These are phyloP conservation scores for Crotalus horridus DNA, from an alignment of 2,113 vertebrate genomes.

Conservation along the genomic window DNA sequence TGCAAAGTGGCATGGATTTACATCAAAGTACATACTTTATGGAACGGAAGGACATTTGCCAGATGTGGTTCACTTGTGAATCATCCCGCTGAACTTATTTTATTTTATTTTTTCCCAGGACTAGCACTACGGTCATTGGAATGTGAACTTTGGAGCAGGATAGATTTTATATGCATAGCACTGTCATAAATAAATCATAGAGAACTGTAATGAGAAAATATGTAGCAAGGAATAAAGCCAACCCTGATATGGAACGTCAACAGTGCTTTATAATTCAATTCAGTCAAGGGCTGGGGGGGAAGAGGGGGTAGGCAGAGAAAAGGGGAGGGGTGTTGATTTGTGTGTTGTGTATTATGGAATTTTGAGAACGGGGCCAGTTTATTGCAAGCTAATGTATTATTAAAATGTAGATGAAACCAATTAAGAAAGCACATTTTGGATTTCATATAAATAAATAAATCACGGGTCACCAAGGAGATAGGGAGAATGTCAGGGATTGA, in stretches of 20 bases:
- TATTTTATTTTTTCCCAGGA: constrained; percentile 22
- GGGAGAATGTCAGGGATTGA: neutral
- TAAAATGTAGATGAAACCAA: constrained; percentile 41
- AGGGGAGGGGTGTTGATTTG: constrained; percentile 32
- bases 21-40: constrained; percentile 33
- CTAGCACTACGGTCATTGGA: constrained; percentile 56
- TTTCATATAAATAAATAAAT: constrained; percentile 42
- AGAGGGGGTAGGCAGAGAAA: constrained; percentile 45
- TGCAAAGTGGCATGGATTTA: constrained; percentile 15
- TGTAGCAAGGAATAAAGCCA: constrained; percentile 64
- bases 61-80: constrained; percentile 57
- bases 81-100: constrained; percentile 49
- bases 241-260: constrained; percentile 45
- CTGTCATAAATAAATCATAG: constrained; percentile 71
- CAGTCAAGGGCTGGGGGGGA: constrained; percentile 48
- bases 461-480: neutral
- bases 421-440: constrained; percentile 25
- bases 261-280: constrained; percentile 66
- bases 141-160: constrained; percentile 62
- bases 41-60: constrained; percentile 28
- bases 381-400: constrained; percentile 48
- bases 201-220: constrained; percentile 69
- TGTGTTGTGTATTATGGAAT: constrained; percentile 38
- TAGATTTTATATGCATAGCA: constrained; percentile 63
- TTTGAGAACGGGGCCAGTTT: constrained; percentile 45